A percentile compares a stretch with the other conserved stretches of the same genome.
These are phyloP conservation scores for Borostomias antarcticus DNA, from an alignment of 2,797 vertebrate species.

Conservation along the genomic window DNA sequence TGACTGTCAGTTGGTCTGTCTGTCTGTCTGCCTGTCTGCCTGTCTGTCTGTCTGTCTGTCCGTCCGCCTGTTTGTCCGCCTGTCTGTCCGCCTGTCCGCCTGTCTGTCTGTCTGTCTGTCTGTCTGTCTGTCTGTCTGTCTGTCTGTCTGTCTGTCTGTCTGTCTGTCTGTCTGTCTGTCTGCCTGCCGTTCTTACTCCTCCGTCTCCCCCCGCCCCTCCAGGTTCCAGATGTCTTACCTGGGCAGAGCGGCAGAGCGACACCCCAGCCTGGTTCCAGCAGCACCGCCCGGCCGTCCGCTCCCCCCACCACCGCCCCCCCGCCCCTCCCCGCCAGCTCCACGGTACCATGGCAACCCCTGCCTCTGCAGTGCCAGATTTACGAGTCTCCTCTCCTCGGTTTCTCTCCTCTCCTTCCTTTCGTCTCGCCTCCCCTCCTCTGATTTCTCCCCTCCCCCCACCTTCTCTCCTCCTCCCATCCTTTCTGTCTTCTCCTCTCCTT, in stretches of 20 bases:
- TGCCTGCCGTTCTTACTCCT: background rate
- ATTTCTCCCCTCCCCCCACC: background rate
- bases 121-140: background rate
- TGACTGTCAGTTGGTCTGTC: conserved; percentile 10
- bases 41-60: background rate
- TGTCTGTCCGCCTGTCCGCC: background rate
- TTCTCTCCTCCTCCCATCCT: background rate
- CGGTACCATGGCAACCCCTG: conserved; percentile 66
- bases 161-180: background rate
- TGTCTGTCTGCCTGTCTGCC: no score
- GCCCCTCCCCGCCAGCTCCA: conserved; percentile 46
- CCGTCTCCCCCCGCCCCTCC: background rate
- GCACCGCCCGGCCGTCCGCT: background rate
- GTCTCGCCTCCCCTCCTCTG: background rate
- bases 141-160: background rate
- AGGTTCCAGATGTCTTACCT: background rate
- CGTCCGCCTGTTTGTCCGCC: background rate
- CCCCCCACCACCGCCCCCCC: conserved; percentile 28
- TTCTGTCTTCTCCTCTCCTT: background rate
- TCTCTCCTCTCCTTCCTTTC: background rate
- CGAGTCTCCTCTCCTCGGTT: background rate
- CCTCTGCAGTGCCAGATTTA: conserved; percentile 52
- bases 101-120: background rate
- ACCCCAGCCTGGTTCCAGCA: background rate
- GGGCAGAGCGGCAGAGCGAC: background rate